These are phyloP conservation scores for Muscicapa striata DNA, from an alignment of 2,797 vertebrate species.

Conservation along the genomic window DNA sequence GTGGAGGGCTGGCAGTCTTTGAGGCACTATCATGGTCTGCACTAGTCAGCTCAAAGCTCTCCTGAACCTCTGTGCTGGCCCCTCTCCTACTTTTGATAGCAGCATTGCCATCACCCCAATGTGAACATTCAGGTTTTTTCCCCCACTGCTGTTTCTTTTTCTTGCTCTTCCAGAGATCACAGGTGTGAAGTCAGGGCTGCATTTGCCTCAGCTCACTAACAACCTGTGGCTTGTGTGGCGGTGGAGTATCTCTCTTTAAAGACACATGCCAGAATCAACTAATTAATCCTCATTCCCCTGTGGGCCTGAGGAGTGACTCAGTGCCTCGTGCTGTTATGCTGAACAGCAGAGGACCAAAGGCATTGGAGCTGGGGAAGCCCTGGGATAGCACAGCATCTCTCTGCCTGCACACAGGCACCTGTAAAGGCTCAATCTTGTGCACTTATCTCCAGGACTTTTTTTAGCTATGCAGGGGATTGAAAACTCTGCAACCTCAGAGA, in stretches of 20 bases:
- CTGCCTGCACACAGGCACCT: not conserved
- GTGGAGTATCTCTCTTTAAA: slow-evolving; percentile 13
- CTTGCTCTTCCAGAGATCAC: not conserved
- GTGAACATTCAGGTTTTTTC: fast-evolving
- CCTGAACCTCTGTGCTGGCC: not conserved
- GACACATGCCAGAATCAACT: not conserved
- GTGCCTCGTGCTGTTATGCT: not conserved
- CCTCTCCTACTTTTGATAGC: not conserved
- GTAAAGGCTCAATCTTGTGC: fast-evolving
- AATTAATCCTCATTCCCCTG: not conserved
- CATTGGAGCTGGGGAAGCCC: not conserved
- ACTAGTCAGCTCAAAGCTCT: not conserved
- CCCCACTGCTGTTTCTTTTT: not conserved
- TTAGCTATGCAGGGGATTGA: not conserved
- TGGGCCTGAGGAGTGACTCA: not conserved
- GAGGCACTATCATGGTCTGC: not conserved
- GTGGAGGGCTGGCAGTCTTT: not conserved
- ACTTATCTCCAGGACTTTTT: not conserved
- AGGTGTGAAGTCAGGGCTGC: not conserved
- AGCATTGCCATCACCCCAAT: not conserved
- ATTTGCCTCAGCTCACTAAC: not conserved
- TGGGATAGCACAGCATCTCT: not conserved
- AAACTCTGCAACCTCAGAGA: not conserved
- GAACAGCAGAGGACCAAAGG: not conserved
- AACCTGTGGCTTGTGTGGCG: not conserved